phyloP scores from a whole-genome alignment of 2,113 vertebrate genomes.

The Melanerpes formicivorus region DNA sequence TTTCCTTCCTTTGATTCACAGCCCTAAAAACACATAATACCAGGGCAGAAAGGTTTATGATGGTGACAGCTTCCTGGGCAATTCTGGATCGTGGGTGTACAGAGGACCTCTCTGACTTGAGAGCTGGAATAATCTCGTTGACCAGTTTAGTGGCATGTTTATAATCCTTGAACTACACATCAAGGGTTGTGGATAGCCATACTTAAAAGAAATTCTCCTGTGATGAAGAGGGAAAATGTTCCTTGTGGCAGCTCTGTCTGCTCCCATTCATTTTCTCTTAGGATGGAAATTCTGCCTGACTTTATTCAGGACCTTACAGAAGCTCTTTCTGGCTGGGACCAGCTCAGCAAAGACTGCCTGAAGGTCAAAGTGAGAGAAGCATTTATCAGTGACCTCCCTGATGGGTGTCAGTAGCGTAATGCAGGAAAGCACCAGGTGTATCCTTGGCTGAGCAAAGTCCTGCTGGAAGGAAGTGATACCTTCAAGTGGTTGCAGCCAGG shows the following conservation, averaged over 20 bases:
- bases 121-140: neutral
- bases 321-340: neutral
- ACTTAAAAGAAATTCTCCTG: neutral
- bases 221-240: neutral
- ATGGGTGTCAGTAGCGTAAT: neutral
- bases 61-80: neutral
- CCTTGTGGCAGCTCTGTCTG: neutral
- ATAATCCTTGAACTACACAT: neutral
- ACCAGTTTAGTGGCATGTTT: neutral
- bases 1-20: neutral
- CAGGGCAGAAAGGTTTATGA: neutral
- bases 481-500: neutral
- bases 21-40: neutral
- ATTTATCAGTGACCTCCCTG: neutral
- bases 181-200: neutral
- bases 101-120: fast-evolving
- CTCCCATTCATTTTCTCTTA: neutral
- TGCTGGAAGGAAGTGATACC: neutral
- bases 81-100: neutral
- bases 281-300: neutral
- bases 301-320: neutral
- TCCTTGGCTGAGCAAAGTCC: constrained; percentile 30
- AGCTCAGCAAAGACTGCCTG: neutral
- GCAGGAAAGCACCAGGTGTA: neutral
- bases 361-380: neutral